phyloP scores from a whole-genome alignment of 2,888 invertebrate species.

The Lamellibrachia satsuma region DNA sequence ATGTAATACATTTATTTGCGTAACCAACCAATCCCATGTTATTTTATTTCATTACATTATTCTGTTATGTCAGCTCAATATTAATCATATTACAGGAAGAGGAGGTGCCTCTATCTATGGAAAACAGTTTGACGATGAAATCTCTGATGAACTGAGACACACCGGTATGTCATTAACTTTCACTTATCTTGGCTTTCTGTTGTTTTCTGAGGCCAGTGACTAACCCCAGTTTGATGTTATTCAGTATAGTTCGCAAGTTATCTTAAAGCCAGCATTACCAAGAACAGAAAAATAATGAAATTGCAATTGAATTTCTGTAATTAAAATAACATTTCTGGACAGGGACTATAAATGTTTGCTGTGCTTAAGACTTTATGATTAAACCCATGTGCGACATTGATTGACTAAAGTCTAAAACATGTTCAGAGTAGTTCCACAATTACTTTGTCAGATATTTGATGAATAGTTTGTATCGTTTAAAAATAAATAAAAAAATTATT shows the following conservation, averaged over 20 bases:
- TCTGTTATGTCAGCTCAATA: not conserved
- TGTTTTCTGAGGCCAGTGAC: not conserved
- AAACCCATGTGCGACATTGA: not conserved
- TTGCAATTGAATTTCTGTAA: no score
- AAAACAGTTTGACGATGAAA: constrained; percentile 92
- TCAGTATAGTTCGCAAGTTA: not conserved
- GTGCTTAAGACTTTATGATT: no score
- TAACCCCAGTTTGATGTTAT: not conserved
- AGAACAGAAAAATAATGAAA: no score
- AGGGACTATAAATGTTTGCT: no score
- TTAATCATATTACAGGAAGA: constrained; percentile 70
- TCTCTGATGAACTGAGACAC: constrained; percentile 91
- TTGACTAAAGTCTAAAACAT: not conserved
- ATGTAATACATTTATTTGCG: no score
- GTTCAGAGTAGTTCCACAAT: not conserved
- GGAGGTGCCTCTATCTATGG: constrained; percentile 98
- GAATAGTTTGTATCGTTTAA: not conserved
- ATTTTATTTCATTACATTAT: not conserved
- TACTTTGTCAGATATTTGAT: not conserved
- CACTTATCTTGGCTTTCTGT: not conserved
- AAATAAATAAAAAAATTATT: not conserved
- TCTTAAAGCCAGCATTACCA: no score
- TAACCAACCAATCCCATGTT: not conserved
- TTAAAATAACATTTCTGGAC: no score
- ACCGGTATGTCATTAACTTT: constrained; percentile 74